Conservation (phyloP, 2,797 vertebrate species). For the Streptopelia turtur region DNA sequence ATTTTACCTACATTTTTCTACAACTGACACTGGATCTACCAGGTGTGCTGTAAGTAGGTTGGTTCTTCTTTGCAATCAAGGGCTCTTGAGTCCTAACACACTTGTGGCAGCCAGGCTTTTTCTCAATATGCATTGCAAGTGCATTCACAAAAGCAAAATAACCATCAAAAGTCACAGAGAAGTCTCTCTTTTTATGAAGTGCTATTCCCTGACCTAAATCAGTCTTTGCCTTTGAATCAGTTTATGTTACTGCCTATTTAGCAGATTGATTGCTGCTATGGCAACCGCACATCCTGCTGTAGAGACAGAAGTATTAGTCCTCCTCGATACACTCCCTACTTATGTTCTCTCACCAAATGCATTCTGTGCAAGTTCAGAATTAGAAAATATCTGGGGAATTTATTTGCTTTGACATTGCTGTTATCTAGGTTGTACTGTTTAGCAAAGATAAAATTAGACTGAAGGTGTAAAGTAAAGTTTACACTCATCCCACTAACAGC, state of each 20-base stretch:
- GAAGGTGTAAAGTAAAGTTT: slow-evolving; percentile 25
- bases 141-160: slow-evolving; percentile 58
- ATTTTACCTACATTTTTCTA: not conserved
- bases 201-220: slow-evolving; percentile 76
- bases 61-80: slow-evolving; percentile 22
- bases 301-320: slow-evolving; percentile 67
- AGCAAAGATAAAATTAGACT: slow-evolving; percentile 60
- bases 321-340: slow-evolving; percentile 67
- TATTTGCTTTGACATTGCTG: slow-evolving; percentile 64
- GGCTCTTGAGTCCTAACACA: not conserved
- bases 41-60: not conserved
- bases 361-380: slow-evolving; percentile 65
- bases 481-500: not conserved
- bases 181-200: slow-evolving; percentile 64
- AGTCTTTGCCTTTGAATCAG: slow-evolving; percentile 78
- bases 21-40: not conserved
- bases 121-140: slow-evolving; percentile 32
- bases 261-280: slow-evolving; percentile 80
- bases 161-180: slow-evolving; percentile 62
- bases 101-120: not conserved
- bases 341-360: slow-evolving; percentile 47
- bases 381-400: slow-evolving; percentile 69
- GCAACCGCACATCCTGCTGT: slow-evolving; percentile 71
- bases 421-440: slow-evolving; percentile 46
- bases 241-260: slow-evolving; percentile 77